phyloP scores from a whole-genome alignment of 2,888 invertebrate genomes.

The Matsumyia berberina region DNA sequence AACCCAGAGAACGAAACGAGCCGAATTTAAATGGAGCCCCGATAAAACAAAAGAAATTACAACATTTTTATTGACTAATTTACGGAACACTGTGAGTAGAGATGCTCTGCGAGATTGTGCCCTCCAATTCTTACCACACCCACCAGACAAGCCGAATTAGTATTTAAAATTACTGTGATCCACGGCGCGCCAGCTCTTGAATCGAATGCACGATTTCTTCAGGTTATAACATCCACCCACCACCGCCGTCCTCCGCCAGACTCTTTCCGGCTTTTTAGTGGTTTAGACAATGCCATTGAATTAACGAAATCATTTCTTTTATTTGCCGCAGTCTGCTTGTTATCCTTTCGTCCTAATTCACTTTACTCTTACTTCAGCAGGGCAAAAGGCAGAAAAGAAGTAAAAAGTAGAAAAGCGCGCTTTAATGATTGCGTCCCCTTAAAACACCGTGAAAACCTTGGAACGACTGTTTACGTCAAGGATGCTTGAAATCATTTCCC shows the following conservation, averaged over 20 bases:
- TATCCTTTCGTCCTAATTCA: conserved; percentile 76
- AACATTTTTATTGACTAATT: conserved; percentile 76
- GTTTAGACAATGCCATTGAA: conserved; percentile 77
- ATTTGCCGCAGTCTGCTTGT: conserved; percentile 75
- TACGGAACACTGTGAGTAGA: conserved; percentile 64
- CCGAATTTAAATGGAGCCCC: conserved; percentile 64
- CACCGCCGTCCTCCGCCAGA: conserved; percentile 13
- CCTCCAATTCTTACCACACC: conserved; percentile 39
- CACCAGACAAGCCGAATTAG: conserved; percentile 61
- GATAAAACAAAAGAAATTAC: conserved; percentile 76
- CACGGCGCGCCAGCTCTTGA: conserved; percentile 23
- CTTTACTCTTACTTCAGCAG: conserved; percentile 64
- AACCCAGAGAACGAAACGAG: conserved; percentile 51
- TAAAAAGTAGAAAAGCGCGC: conserved; percentile 47
- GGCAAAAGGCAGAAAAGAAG: conserved; percentile 24
- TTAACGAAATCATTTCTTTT: conserved; percentile 77
- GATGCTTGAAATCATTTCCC: conserved; percentile 76
- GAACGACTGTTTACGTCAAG: conserved; percentile 74
- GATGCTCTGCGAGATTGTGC: conserved; percentile 67
- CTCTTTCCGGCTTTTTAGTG: conserved; percentile 73
- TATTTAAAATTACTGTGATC: conserved; percentile 66
- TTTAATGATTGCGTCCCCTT: conserved; percentile 69
- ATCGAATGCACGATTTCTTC: conserved; percentile 57
- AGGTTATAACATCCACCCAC: conserved; percentile 51
- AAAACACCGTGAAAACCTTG: conserved; percentile 72